A percentile compares a stretch with the other conserved stretches of the same genome.
Conservation (phyloP, 2,888 invertebrate genomes). For the Andricus quercusramuli region DNA sequence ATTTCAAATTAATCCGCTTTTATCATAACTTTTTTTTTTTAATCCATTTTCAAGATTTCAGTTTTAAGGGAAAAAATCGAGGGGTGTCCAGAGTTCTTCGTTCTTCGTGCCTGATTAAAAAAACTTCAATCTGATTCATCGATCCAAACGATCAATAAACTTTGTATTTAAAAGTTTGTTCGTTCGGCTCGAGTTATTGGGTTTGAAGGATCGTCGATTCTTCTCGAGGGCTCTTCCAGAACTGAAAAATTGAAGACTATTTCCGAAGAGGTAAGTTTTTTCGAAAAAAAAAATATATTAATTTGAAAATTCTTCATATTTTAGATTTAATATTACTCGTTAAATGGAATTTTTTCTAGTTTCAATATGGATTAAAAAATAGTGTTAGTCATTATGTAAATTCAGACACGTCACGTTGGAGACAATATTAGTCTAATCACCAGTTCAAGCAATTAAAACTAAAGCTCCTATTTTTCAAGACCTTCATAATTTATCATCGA, state of each 20-base stretch:
- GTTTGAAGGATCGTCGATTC: conserved; percentile 56
- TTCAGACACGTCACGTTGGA: background rate
- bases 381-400: background rate
- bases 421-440: conserved; percentile 16
- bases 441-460: background rate
- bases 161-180: conserved; percentile 76
- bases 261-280: background rate
- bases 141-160: conserved; percentile 78
- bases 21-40: too few species aligned
- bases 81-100: conserved; percentile 41
- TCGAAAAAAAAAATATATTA: too few species aligned
- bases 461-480: background rate
- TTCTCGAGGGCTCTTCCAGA: background rate
- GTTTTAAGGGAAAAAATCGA: background rate
- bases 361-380: background rate
- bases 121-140: conserved; percentile 69
- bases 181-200: conserved; percentile 79
- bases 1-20: too few species aligned
- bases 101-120: conserved; percentile 40
- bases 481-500: background rate
- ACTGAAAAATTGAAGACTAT: background rate
- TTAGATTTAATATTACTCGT: background rate
- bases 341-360: background rate
- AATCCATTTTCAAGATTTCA: background rate
- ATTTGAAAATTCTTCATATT: background rate